Evolutionary conservation across 2,113 vertebrate species (phyloP).

Genomic region (Callithrix jacchus): DNA sequence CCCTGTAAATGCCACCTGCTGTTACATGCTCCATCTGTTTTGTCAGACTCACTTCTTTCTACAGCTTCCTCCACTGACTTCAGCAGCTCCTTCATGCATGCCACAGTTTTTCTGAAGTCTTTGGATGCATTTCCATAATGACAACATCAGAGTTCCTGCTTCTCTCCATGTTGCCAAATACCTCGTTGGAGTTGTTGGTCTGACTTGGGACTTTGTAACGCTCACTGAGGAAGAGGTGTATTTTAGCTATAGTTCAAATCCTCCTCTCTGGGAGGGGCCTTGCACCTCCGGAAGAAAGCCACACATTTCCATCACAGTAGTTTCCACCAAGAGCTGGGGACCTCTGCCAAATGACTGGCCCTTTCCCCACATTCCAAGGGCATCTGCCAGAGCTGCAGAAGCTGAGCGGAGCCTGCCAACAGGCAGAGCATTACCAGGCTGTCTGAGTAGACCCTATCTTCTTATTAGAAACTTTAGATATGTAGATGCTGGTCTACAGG

Average conservation of each 20-base stretch:
- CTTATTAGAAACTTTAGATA: not conserved
- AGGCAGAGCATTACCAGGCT: not conserved
- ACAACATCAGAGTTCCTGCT: not conserved
- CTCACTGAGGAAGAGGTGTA: not conserved
- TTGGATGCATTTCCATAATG: not conserved
- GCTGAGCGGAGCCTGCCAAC: not conserved
- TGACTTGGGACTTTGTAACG: not conserved
- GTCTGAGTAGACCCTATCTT: not conserved
- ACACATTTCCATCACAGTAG: not conserved
- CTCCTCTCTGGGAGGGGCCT: not conserved
- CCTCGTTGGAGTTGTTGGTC: not conserved
- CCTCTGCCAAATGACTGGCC: not conserved
- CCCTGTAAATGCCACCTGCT: not conserved
- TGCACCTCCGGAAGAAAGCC: not conserved
- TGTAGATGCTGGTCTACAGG: not conserved
- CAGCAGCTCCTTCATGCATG: not conserved
- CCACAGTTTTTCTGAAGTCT: not conserved
- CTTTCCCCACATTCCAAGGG: not conserved
- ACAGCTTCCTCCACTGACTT: not conserved
- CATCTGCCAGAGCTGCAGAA: not conserved
- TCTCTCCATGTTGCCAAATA: not conserved
- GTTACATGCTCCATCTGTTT: not conserved
- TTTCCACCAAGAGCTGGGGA: not conserved
- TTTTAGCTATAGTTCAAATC: not conserved
- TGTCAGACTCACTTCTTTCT: not conserved